Percentiles rank a stretch among this genome's conserved stretches.
phyloP scores from a whole-genome alignment of 2,888 invertebrate genomes.

The Mactromeris polynyma region DNA sequence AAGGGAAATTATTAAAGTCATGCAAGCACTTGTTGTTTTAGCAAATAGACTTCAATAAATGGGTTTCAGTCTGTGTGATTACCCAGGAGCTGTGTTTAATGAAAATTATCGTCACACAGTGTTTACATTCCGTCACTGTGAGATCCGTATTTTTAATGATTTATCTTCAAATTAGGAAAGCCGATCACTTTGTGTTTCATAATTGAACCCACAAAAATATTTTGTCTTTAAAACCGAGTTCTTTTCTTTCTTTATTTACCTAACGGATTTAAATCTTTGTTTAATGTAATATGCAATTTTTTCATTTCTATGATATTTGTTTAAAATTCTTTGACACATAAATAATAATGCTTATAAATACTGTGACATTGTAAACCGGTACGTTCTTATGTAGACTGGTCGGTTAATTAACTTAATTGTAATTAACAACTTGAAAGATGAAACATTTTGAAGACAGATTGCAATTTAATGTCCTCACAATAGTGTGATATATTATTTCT shows the following conservation, averaged over 20 bases:
- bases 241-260: not conserved
- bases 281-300: not conserved
- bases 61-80: constrained; percentile 22
- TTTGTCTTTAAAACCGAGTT: not conserved
- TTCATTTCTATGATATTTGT: not conserved
- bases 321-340: not conserved
- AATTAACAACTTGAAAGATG: not conserved
- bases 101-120: constrained; percentile 11
- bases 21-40: constrained; percentile 48
- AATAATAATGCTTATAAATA: not conserved
- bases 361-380: not conserved
- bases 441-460: not conserved
- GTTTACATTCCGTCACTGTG: not conserved
- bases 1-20: constrained; percentile 34
- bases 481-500: not conserved
- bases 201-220: not conserved
- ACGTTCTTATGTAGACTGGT: not conserved
- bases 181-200: not conserved
- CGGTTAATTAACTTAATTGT: not conserved
- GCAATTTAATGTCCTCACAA: not conserved
- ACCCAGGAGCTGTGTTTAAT: not conserved
- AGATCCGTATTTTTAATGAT: not conserved
- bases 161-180: not conserved
- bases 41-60: constrained; percentile 27
- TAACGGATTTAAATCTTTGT: not conserved